Conservation (phyloP, 2,113 vertebrate genomes). For the Boleophthalmus pectinirostris region DNA sequence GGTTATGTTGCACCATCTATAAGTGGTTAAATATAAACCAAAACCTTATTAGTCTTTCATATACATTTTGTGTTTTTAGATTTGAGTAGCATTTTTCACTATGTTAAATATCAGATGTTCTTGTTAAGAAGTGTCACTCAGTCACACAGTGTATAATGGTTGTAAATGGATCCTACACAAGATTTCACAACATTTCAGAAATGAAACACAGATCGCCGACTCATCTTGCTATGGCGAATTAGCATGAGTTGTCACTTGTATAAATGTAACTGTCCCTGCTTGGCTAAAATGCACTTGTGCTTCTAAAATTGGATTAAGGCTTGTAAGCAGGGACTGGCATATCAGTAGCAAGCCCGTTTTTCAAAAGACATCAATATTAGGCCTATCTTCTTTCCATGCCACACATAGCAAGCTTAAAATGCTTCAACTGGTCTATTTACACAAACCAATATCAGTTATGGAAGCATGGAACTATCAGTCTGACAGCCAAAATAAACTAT, state of each 20-base stretch:
- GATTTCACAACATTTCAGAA: constrained; percentile 10
- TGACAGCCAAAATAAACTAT: constrained; percentile 43
- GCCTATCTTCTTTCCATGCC: constrained; percentile 72
- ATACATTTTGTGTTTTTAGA: constrained; percentile 23
- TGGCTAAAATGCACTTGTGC: constrained; percentile 56
- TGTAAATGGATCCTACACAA: not conserved
- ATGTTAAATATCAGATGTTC: constrained; percentile 5
- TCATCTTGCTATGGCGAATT: constrained; percentile 1
- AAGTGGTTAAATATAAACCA: constrained; percentile 71
- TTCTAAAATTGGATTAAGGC: constrained; percentile 77
- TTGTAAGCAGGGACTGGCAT: constrained; percentile 72
- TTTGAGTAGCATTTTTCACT: constrained; percentile 29
- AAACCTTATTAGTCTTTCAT: constrained; percentile 54
- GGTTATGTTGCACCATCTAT: constrained; percentile 51
- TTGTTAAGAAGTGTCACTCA: not conserved
- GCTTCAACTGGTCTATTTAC: constrained; percentile 56
- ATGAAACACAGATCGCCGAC: constrained; percentile 5
- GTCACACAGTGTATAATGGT: not conserved
- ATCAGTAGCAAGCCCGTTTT: constrained; percentile 59
- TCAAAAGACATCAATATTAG: constrained; percentile 73
- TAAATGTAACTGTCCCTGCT: constrained; percentile 58
- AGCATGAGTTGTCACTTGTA: constrained; percentile 48
- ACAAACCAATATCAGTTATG: constrained; percentile 42
- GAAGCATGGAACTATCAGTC: constrained; percentile 47
- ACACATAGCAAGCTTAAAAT: constrained; percentile 65